Evolutionary conservation across 2,113 vertebrate genomes (phyloP).

Genomic region (Eclectus roratus): DNA sequence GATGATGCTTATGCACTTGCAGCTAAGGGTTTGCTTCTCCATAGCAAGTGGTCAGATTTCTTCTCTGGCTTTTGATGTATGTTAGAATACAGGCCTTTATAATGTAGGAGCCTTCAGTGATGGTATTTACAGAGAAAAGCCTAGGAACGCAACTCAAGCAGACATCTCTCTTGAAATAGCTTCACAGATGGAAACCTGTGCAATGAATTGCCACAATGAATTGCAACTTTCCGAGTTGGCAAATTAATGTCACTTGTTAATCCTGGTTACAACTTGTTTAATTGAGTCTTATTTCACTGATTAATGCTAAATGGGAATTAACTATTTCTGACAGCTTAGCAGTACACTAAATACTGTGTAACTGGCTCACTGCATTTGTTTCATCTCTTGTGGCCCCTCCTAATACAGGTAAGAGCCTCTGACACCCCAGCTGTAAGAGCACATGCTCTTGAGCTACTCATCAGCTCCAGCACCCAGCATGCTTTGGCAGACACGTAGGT

Average conservation of each 20-base stretch:
- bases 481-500: background rate
- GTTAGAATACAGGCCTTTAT: background rate
- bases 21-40: background rate
- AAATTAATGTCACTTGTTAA: background rate
- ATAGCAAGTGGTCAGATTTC: background rate
- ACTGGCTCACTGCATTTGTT: background rate
- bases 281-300: background rate
- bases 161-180: background rate
- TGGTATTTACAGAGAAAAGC: background rate
- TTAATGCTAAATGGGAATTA: background rate
- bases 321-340: background rate
- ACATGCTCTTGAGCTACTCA: background rate
- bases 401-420: background rate
- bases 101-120: background rate
- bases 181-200: background rate
- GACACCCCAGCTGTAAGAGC: background rate
- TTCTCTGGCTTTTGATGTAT: background rate
- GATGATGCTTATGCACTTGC: background rate
- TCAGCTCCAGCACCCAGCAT: background rate
- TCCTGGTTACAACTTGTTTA: background rate
- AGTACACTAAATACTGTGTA: background rate
- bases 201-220: no score
- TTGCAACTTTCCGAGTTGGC: background rate
- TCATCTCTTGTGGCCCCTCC: background rate
- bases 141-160: background rate